phyloP scores from a whole-genome alignment of 2,113 vertebrate species.

The Cardinalis cardinalis region DNA sequence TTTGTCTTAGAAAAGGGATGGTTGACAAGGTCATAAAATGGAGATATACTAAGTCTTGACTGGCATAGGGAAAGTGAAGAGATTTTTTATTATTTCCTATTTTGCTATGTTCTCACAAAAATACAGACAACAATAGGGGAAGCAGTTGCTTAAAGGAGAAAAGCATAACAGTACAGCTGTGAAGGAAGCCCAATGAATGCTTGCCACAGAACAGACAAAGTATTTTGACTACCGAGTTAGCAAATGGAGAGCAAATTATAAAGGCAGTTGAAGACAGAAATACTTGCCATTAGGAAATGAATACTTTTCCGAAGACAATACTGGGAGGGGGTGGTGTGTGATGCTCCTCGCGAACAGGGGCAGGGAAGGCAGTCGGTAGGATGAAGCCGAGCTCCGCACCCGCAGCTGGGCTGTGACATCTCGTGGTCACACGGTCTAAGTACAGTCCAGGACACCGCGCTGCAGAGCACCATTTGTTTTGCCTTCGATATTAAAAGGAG shows the following conservation, averaged over 20 bases:
- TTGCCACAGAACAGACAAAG: not conserved
- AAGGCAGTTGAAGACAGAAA: not conserved
- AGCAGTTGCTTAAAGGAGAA: not conserved
- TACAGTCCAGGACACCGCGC: not conserved
- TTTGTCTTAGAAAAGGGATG: not conserved
- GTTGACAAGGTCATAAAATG: not conserved
- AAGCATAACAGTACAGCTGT: not conserved
- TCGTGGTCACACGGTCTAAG: slow-evolving; percentile 35
- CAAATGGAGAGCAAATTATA: not conserved
- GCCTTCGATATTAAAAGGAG: not conserved
- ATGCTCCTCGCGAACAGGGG: not conserved
- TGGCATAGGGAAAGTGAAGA: not conserved
- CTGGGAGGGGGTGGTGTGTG: not conserved
- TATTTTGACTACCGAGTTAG: not conserved
- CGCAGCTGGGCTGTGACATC: slow-evolving; percentile 58
- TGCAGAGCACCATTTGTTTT: not conserved
- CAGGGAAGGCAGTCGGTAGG: not conserved
- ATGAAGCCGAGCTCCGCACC: not conserved
- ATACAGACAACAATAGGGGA: not conserved
- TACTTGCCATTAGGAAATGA: not conserved
- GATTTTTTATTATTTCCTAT: not conserved
- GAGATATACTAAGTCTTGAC: not conserved
- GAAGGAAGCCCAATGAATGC: not conserved
- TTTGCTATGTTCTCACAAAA: not conserved
- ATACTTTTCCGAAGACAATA: not conserved